A percentile compares a stretch with the other conserved stretches of the same genome.
Evolutionary conservation across 2,888 invertebrate species (phyloP).

Genomic region (Noctua fimbriata): DNA sequence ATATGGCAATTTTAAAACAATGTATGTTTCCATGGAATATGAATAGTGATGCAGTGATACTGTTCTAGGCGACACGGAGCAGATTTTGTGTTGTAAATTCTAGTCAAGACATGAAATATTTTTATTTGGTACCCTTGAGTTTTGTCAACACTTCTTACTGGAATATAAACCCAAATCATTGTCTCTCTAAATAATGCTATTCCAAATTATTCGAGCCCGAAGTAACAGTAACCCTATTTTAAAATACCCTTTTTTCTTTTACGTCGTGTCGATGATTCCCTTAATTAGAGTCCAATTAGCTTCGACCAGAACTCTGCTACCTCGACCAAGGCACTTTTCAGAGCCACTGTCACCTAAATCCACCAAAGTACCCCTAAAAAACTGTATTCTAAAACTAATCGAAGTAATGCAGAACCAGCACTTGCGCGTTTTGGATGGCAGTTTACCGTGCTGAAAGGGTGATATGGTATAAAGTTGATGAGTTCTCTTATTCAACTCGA

Average conservation of each 20-base stretch:
- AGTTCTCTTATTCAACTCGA: not conserved
- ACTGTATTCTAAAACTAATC: not conserved
- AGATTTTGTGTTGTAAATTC: not conserved
- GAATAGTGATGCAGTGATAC: not conserved
- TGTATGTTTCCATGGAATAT: not conserved
- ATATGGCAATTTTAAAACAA: slow-evolving; percentile 30
- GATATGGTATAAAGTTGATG: not conserved
- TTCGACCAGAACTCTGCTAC: not conserved
- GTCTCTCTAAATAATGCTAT: not conserved
- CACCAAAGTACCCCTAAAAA: not conserved
- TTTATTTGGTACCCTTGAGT: not conserved
- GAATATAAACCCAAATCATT: not conserved
- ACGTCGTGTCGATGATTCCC: not conserved
- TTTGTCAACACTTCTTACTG: not conserved
- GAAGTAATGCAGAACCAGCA: not conserved
- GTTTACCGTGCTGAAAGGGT: not conserved
- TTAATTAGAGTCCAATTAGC: not conserved
- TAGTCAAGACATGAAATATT: too few species aligned
- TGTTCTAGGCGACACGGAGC: not conserved
- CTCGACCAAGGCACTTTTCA: not conserved
- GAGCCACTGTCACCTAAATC: not conserved
- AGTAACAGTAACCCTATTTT: not conserved
- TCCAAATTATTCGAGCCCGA: not conserved
- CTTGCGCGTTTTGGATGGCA: not conserved
- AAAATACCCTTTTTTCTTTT: not conserved